Base-by-base conservation (phyloP, 2,113 vertebrate genomes). In the Cacatua alba region DNA sequence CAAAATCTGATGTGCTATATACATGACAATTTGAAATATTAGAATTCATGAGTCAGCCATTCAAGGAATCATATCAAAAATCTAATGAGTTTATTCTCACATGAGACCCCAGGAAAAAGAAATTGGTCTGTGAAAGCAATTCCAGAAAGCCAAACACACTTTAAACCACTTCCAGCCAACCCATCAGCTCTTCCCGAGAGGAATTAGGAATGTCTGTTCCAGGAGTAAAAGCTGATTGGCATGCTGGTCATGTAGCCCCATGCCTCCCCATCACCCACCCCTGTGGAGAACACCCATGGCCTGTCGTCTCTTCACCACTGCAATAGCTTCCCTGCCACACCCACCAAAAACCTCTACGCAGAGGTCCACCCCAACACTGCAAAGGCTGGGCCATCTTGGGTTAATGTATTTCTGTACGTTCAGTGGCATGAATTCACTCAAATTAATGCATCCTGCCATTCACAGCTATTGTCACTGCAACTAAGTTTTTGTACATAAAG, bases 51-150 rank as follows among this genome's bases (percentile, higher is more conserved):
- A 93, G 60, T 94, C 83, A 94, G 86, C 81, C 69, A 67, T 82
- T 79, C 8, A 2, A 59, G 65, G 74, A 94, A 74, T 89, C 70
- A 39, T 76, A 91, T 51, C n/a, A 90, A 72, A 68, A 87, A 92
- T 57, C 57, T 89, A 86, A 88, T 84, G 69, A 93, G 57, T 86
- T 93, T 94, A 60, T 83, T 95, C 68, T 96, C 93, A 94, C 69
- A 60, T 89, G 88, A 96, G 81, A 92, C 41, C 13, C 51, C n/a
- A 76, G 8, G 16, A 86, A 76, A 93, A 94, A 95, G 55, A 93
- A 94, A 93, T 89, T 82, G 77, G 63, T 87, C 91, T 94, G 63
- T 53, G 81, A 96, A 95, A 87, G 65, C 74, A 95, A 93, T 86
- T 94, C 88, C 74, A 92, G 78, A 82, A 96, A 95, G 51, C 53